These are phyloP conservation scores for Sinelater perroti DNA, from an alignment of 2,888 invertebrate genomes.

Conservation along the genomic window DNA sequence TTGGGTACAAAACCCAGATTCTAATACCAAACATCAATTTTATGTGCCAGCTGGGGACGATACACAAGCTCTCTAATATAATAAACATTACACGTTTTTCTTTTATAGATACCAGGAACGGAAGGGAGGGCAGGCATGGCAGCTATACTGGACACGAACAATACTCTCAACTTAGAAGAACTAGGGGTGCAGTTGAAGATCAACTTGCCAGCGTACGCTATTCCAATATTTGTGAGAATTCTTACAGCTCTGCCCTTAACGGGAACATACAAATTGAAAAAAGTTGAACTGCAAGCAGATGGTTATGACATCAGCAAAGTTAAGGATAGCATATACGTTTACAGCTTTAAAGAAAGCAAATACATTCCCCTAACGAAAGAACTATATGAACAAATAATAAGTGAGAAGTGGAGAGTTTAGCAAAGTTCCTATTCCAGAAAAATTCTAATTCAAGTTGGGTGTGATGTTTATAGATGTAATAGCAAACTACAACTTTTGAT, in stretches of 20 bases:
- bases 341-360: conserved; percentile 49
- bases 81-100: not conserved
- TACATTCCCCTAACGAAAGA: conserved; percentile 51
- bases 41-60: no score
- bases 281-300: conserved; percentile 83
- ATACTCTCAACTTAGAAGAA: conserved; percentile 66
- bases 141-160: conserved; percentile 78
- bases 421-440: no score
- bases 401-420: conserved; percentile 41
- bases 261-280: conserved; percentile 93
- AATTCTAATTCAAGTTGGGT: no score
- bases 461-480: no score
- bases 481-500: no score
- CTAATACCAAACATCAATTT: no score
- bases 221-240: conserved; percentile 87
- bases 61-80: not conserved
- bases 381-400: conserved; percentile 53
- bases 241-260: conserved; percentile 81
- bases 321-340: conserved; percentile 79
- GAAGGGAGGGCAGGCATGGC: conserved; percentile 96
- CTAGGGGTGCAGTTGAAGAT: conserved; percentile 74
- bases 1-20: not conserved
- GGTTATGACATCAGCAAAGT: conserved; percentile 80
- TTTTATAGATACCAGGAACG: conserved; percentile 72
- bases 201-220: conserved; percentile 83